These are phyloP conservation scores for Anomalospiza imberbis DNA, from an alignment of 2,797 vertebrate species.

Conservation along the genomic window DNA sequence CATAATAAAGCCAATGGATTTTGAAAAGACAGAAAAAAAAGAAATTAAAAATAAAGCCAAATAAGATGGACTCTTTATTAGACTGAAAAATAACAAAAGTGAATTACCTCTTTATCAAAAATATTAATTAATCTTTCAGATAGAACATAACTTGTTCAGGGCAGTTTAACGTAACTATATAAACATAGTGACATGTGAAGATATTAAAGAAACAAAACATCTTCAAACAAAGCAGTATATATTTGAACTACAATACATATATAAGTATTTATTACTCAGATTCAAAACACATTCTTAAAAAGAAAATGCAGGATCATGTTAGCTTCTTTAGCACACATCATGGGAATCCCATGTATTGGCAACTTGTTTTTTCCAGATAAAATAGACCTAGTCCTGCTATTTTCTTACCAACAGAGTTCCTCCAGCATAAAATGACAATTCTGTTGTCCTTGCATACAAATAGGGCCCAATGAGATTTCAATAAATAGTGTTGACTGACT, in stretches of 20 bases:
- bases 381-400: neutral
- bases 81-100: neutral
- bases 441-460: conserved; percentile 15
- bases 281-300: neutral
- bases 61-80: conserved; percentile 7
- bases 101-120: neutral
- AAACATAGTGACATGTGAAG: neutral
- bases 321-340: neutral
- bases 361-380: neutral
- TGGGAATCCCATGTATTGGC: rapidly evolving
- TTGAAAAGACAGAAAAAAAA: neutral
- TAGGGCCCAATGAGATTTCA: conserved; percentile 1
- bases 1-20: conserved; percentile 73
- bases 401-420: neutral
- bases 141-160: neutral
- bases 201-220: neutral
- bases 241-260: neutral
- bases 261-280: neutral
- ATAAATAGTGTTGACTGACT: neutral
- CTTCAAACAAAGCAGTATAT: neutral
- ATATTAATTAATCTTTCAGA: neutral
- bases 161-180: neutral
- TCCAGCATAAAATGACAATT: conserved; percentile 15
- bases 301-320: neutral
- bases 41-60: conserved; percentile 51